Base-by-base conservation (phyloP, 2,888 invertebrate genomes). In the Heliothis peltigera region DNA sequence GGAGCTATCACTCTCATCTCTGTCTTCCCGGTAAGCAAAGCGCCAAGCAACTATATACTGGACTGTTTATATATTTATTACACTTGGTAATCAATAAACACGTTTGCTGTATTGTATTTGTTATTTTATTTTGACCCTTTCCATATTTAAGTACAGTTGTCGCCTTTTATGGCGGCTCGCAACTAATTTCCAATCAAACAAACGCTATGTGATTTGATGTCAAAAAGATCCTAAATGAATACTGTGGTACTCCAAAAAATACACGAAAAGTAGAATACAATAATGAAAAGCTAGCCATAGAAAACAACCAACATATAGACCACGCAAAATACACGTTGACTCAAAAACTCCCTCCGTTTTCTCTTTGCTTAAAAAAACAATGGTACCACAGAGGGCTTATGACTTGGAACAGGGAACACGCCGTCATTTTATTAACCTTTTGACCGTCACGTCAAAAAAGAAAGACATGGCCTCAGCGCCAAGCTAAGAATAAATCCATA, bases 11-110 rank as follows among this genome's bases (percentile, higher is more conserved):
- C 39, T 21, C 48, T 54, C 42, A 32, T 22, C 32, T 59, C 64
- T 56, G 63, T 64, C 78, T 77, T 55, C 62, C 47, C 48, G 48
- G 61, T 19, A 44, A 54, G 83, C 82, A 83, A 84, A 70, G 82
- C 82, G 81, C 81, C 84, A 79, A 66, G 62, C 81, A 78, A 83
- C 80, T 62, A 39, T 73, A 71, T 75, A 82, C 78, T 83, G 64
- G 79, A 79, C 78, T 84, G 65, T 84, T 84, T 84, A 83, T 71
- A 84, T 83, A 84, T 84, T 80, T 82, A 85, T 76, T 80, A 86
- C 82, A 87, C 82, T 78, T 80, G 77, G 80, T 80, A 75, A 69
- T 48, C 68, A 87, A 85, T 88, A 88, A 89, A 89, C 84, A 88
- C 84, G 59, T 82, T 87, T 87, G 86, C 84, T 89, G 88, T 89